Percentiles rank a stretch among this genome's conserved stretches.
Evolutionary conservation across 2,113 vertebrate genomes (phyloP).

Genomic region (Protobothrops flavoviridis): DNA sequence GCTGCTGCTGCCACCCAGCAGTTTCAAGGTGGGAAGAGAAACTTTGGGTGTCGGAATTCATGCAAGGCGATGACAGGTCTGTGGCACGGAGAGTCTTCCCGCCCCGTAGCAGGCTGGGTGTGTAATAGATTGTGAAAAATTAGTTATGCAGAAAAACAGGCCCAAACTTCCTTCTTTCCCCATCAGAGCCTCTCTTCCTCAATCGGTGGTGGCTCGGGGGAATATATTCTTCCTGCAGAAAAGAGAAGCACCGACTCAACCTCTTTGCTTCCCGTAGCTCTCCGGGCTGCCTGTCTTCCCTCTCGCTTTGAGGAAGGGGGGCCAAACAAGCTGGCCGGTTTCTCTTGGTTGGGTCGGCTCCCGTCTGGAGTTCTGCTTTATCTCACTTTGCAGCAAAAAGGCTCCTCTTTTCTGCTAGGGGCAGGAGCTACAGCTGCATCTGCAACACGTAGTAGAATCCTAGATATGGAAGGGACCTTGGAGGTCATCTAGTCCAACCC

Average conservation of each 20-base stretch:
- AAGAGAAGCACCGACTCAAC: too few species aligned
- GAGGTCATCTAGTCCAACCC: not conserved
- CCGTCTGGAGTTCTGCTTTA: not conserved
- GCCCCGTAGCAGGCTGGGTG: not conserved
- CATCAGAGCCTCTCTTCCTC: not conserved
- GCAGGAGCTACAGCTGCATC: not conserved
- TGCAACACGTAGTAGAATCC: not conserved
- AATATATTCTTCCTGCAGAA: too few species aligned
- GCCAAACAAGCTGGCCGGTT: not conserved
- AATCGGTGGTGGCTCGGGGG: not conserved
- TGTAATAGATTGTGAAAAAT: too few species aligned
- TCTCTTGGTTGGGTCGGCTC: not conserved
- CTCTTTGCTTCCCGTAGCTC: not conserved
- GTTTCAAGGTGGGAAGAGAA: not conserved
- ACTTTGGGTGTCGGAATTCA: not conserved
- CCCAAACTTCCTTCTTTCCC: not conserved
- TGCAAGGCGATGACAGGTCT: not conserved
- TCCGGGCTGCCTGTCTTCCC: too few species aligned
- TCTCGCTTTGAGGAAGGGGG: not conserved
- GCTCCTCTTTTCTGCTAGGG: not conserved
- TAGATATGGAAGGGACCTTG: not conserved
- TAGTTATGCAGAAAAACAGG: conserved; percentile 5
- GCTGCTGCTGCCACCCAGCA: not conserved
- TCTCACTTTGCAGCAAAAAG: not conserved
- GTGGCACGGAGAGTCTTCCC: too few species aligned